These are phyloP conservation scores for Heterodera schachtii DNA, from an alignment of 1,140 invertebrate species.

Conservation along the genomic window DNA sequence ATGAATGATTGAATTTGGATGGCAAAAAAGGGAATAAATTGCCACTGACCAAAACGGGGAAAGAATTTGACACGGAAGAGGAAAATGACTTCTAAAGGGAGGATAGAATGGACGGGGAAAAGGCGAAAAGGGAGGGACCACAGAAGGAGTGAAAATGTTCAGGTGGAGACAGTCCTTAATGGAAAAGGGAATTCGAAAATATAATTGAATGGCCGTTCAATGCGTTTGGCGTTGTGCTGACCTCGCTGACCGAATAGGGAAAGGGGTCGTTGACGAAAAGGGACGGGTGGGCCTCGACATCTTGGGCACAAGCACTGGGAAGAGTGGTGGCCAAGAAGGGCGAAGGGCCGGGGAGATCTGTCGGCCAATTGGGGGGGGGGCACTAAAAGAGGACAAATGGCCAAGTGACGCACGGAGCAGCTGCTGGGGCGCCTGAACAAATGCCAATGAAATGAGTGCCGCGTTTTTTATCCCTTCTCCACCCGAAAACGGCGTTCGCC, in stretches of 20 bases:
- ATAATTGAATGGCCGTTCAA: not conserved
- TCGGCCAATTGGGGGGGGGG: slow-evolving; percentile 2
- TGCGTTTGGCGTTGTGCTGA: not conserved
- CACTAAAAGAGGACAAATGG: not conserved
- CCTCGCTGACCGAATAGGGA: slow-evolving; percentile 50
- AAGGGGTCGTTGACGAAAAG: slow-evolving; percentile 57
- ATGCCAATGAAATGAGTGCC: not conserved
- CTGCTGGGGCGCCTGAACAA: slow-evolving; percentile 13
- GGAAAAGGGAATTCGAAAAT: not conserved
- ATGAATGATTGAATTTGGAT: not conserved
- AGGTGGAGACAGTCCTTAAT: slow-evolving; percentile 69
- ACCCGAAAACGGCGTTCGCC: slow-evolving; percentile 72
- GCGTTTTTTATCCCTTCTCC: not conserved
- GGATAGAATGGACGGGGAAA: not conserved
- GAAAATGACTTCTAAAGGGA: slow-evolving; percentile 19
- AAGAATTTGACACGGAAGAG: slow-evolving; percentile 5
- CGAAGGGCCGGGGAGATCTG: slow-evolving; percentile 50
- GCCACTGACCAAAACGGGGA: slow-evolving; percentile 14
- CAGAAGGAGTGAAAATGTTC: slow-evolving; percentile 78
- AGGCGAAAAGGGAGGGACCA: slow-evolving; percentile 66
- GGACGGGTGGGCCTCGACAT: slow-evolving; percentile 52
- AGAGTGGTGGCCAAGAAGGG: slow-evolving; percentile 54
- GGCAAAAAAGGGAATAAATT: not conserved
- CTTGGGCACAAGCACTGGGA: slow-evolving; percentile 54
- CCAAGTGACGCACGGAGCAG: slow-evolving; percentile 6